phyloP scores from a whole-genome alignment of 2,113 vertebrate species.

The Corynorhinus townsendii region DNA sequence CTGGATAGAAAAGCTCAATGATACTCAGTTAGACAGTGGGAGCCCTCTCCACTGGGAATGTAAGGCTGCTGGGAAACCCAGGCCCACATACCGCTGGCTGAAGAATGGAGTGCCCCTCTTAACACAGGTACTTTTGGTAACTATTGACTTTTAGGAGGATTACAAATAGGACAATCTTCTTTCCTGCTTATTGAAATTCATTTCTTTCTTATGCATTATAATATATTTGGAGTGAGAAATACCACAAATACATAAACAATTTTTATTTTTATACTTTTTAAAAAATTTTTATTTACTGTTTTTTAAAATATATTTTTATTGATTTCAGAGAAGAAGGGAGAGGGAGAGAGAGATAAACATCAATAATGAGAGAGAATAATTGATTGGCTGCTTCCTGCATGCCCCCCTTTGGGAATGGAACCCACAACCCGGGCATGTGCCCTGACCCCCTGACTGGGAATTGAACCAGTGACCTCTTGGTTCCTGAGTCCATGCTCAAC shows the following conservation, averaged over 20 bases:
- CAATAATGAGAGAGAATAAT: too few species aligned
- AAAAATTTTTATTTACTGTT: neutral
- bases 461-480: too few species aligned
- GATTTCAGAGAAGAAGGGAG: too few species aligned
- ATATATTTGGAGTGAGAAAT: neutral
- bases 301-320: neutral
- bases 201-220: neutral
- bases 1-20: slow-evolving; percentile 94
- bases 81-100: slow-evolving; percentile 93
- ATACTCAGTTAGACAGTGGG: slow-evolving; percentile 94
- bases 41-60: slow-evolving; percentile 95
- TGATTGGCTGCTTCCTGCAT: too few species aligned
- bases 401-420: too few species aligned
- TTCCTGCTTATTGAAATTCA: neutral
- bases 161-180: neutral
- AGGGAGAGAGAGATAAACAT: too few species aligned
- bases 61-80: slow-evolving; percentile 91
- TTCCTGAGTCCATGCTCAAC: too few species aligned
- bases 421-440: too few species aligned
- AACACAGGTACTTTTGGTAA: slow-evolving; percentile 85
- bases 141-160: neutral
- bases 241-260: neutral
- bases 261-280: neutral
- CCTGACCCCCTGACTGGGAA: too few species aligned
- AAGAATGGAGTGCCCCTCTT: slow-evolving; percentile 87